Base-by-base conservation (phyloP, 2,113 vertebrate species). In the Tiliqua scincoides region DNA sequence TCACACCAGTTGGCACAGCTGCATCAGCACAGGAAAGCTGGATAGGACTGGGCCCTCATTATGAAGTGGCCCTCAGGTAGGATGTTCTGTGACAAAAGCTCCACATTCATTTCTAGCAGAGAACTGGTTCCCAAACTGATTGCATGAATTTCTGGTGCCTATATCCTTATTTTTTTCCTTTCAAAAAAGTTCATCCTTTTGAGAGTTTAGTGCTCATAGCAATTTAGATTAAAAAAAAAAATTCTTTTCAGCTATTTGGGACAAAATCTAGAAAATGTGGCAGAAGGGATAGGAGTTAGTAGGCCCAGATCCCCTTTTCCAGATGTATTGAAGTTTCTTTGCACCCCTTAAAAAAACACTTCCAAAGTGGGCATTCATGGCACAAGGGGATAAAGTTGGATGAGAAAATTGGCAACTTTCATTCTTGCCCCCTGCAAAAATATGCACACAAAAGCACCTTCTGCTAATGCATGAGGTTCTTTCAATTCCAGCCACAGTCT, bases 81-180 rank as follows among this genome's bases (percentile, higher is more conserved):
- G 0, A 0, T 82, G 80, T n/a, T 59, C 65, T 83, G 76, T 57
- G 84, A 88, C 27, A 32, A 71, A 67, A 59, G 65, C 62, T 90
- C 54, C 65, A 70, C 52, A 18, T 1, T 1, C 20, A 20, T 0
- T 0, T 91, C 76, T 40, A 84, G 87, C 84, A 75, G 9, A 54
- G 84, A 27, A 70, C 3, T 57, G 20, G 74, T 73, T 76, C 17
- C 73, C 78, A 12, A 9, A 27, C 48, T 76, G 30, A 90, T 81
- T 82, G 85, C 63, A 82, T 8, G 76, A n/a, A 63, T 57, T 67
- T 85, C 48, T 59, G 81, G 15, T 30, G 83, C 88, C 72, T 30
- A 27, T 87, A 30, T 68, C 43, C 14, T 61, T 23, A 23, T 10
- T 2, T 27, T 68, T 8, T 14, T 68, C n/a, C 54, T 72, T 65